These are phyloP conservation scores for Rhynchopsitta pachyrhyncha DNA, from an alignment of 2,113 vertebrate genomes.

Conservation along the genomic window DNA sequence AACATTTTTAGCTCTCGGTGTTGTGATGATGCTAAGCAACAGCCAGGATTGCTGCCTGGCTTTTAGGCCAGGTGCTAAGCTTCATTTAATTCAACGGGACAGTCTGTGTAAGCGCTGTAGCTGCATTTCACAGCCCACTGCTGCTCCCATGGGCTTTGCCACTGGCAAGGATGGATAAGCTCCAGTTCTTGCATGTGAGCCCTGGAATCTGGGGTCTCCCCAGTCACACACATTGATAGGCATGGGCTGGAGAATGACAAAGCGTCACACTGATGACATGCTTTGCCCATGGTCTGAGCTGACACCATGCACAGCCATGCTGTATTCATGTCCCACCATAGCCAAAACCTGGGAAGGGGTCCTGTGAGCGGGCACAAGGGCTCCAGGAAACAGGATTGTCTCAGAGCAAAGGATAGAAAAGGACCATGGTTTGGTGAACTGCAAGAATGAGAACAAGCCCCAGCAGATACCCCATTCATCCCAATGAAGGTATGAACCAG, in stretches of 20 bases:
- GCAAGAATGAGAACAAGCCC: neutral
- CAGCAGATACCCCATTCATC: neutral
- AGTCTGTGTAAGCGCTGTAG: neutral
- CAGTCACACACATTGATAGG: fast-evolving
- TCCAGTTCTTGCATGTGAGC: fast-evolving
- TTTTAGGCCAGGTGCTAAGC: neutral
- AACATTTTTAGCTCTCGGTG: neutral
- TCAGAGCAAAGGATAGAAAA: neutral
- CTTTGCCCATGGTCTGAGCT: neutral
- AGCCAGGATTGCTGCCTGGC: neutral
- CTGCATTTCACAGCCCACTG: neutral
- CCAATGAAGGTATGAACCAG: neutral
- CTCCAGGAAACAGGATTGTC: neutral
- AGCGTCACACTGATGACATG: fast-evolving
- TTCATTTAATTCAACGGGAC: neutral
- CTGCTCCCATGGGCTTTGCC: neutral
- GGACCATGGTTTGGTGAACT: neutral
- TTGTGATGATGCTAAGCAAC: slow-evolving; percentile 9
- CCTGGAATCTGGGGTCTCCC: neutral
- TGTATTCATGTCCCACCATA: fast-evolving
- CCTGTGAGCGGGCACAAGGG: neutral
- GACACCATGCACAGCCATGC: neutral
- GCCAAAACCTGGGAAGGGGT: neutral
- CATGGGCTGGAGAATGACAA: neutral
- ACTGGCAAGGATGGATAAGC: neutral